Percentiles rank a stretch among this genome's conserved stretches.
These are phyloP conservation scores for Trachelus stipa DNA, from an alignment of 2,888 invertebrate species.

Conservation along the genomic window DNA sequence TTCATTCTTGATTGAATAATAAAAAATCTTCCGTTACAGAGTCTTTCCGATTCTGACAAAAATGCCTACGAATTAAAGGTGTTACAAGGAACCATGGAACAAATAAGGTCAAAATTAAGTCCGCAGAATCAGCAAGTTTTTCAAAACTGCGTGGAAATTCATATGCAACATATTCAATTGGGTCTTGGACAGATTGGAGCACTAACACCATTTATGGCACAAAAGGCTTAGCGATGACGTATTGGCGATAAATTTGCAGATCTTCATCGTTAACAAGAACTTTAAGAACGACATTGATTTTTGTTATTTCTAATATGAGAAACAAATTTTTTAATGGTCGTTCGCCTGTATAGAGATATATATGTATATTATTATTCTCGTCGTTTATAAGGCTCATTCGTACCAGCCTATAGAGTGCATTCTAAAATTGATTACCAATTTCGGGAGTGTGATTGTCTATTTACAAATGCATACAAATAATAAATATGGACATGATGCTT, in stretches of 20 bases:
- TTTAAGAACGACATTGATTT: neutral
- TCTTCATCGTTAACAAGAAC: neutral
- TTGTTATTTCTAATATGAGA: neutral
- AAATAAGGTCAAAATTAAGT: conserved; percentile 84
- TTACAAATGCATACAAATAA: conserved; percentile 18
- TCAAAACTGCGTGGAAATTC: conserved; percentile 90
- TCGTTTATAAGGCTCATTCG: neutral
- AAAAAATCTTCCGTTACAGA: conserved; percentile 59
- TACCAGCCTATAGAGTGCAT: neutral
- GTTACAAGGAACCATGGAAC: conserved; percentile 90
- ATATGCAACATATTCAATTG: conserved; percentile 89
- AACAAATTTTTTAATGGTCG: neutral
- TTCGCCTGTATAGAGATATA: conserved; percentile 2
- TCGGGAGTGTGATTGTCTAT: conserved; percentile 11
- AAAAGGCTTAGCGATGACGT: conserved; percentile 53
- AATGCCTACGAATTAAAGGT: conserved; percentile 93
- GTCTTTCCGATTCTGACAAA: conserved; percentile 81
- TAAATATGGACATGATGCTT: neutral
- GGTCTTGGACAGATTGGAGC: conserved; percentile 70
- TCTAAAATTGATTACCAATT: conserved; percentile 4
- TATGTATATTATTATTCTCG: neutral
- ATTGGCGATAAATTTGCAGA: neutral
- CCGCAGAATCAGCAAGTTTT: conserved; percentile 82
- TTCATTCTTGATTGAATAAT: conserved; percentile 3
- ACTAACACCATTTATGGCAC: conserved; percentile 62